A percentile compares a stretch with the other conserved stretches of the same genome.
These are phyloP conservation scores for Montipora capitata DNA, from an alignment of 92 coral and sea anemone genomes.

Conservation along the genomic window DNA sequence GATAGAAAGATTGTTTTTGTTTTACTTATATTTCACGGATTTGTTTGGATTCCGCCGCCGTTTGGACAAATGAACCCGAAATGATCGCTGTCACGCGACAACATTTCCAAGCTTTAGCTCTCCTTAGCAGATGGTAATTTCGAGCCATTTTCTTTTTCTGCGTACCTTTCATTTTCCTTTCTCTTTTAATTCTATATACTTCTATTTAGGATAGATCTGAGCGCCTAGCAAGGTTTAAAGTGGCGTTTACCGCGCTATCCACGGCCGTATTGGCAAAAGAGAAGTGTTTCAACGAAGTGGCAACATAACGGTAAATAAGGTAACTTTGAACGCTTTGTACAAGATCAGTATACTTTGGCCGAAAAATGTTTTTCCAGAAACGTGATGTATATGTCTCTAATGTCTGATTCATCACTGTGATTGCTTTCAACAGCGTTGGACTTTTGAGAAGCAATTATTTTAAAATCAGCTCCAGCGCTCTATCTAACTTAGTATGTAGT, in stretches of 20 bases:
- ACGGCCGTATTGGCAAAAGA: neutral
- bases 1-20: too few species aligned
- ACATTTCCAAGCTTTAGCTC: too few species aligned
- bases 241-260: neutral
- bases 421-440: neutral
- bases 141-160: too few species aligned
- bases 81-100: too few species aligned
- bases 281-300: slow-evolving; percentile 7
- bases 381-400: neutral
- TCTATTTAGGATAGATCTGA: neutral
- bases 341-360: neutral
- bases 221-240: neutral
- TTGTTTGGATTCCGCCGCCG: too few species aligned
- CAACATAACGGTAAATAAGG: neutral
- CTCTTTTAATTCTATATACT: neutral
- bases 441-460: neutral
- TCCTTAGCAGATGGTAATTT: too few species aligned
- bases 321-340: neutral
- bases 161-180: too few species aligned
- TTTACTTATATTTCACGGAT: too few species aligned
- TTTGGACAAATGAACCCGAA: too few species aligned
- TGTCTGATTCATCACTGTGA: neutral
- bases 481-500: neutral
- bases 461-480: slow-evolving; percentile 24
- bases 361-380: neutral